Percentiles rank a stretch among this genome's conserved stretches.
Evolutionary conservation across 2,888 invertebrate species (phyloP).

Genomic region (Melitaea athalia): DNA sequence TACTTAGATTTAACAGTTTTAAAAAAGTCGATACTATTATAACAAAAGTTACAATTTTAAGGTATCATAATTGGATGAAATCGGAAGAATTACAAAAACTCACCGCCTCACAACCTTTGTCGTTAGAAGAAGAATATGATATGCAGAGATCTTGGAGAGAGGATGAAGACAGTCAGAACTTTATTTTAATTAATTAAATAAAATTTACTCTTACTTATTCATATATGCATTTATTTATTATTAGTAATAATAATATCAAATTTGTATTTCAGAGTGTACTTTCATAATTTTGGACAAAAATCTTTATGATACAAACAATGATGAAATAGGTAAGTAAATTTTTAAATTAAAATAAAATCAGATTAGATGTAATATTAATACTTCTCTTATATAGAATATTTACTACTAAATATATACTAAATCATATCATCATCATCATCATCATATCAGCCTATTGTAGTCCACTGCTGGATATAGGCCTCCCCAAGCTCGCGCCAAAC

Average conservation of each 20-base stretch:
- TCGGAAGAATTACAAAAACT: constrained; percentile 89
- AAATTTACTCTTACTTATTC: background rate
- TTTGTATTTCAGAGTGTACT: constrained; percentile 89
- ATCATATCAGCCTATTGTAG: no score
- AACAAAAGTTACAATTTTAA: constrained; percentile 53
- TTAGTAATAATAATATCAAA: constrained; percentile 9
- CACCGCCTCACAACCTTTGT: constrained; percentile 94
- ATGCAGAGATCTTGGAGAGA: constrained; percentile 95
- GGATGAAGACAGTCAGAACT: constrained; percentile 93
- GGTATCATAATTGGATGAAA: constrained; percentile 98
- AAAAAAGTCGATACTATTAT: background rate
- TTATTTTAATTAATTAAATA: no score
- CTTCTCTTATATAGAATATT: no score
- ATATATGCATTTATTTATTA: background rate
- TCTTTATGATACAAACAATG: constrained; percentile 70
- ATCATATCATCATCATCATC: no score
- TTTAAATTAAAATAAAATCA: constrained; percentile 13
- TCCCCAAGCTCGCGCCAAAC: no score
- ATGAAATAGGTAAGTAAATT: constrained; percentile 84
- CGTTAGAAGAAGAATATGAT: constrained; percentile 92
- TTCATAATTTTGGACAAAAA: constrained; percentile 91
- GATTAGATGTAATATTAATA: background rate
- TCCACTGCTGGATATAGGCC: no score
- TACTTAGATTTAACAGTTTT: background rate
- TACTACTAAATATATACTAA: no score